These are phyloP conservation scores for Trachelus iudaicus DNA, from an alignment of 2,888 invertebrate species.

Conservation along the genomic window DNA sequence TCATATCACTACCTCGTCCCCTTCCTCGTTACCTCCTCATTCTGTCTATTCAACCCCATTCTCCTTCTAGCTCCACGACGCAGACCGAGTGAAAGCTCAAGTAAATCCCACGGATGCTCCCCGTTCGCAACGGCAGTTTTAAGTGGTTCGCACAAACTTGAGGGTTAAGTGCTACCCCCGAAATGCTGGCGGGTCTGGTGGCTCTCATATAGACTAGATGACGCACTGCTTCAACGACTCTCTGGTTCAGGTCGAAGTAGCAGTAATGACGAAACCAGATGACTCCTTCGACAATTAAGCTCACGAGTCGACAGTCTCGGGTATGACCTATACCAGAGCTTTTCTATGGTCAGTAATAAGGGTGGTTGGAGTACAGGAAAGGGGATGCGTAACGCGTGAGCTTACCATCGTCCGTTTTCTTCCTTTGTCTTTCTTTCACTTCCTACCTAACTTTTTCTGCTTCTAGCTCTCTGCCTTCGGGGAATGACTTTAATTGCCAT, in stretches of 20 bases:
- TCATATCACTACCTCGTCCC: background rate
- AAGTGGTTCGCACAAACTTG: conserved; percentile 29
- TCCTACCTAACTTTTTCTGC: background rate
- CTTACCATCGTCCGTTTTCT: background rate
- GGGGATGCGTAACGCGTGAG: background rate
- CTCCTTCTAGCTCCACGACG: background rate
- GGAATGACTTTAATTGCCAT: background rate
- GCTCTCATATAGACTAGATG: conserved; percentile 7
- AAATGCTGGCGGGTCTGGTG: conserved; percentile 12
- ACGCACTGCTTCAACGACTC: background rate
- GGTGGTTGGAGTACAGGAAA: too few species aligned
- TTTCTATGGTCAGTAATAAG: background rate
- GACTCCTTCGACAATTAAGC: background rate
- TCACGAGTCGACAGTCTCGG: background rate
- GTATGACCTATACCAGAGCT: background rate
- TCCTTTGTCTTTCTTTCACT: background rate
- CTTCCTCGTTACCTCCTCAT: background rate
- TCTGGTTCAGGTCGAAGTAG: background rate
- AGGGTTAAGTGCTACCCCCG: conserved; percentile 29
- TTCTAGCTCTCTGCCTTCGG: background rate
- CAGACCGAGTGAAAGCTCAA: background rate
- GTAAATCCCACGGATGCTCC: background rate
- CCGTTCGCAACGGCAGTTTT: conserved; percentile 13
- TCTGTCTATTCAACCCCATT: background rate
- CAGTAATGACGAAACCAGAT: background rate